A percentile compares a stretch with the other conserved stretches of the same genome.
These are phyloP conservation scores for Orestias chungarensis DNA, from an alignment of 2,797 vertebrate species.

Conservation along the genomic window DNA sequence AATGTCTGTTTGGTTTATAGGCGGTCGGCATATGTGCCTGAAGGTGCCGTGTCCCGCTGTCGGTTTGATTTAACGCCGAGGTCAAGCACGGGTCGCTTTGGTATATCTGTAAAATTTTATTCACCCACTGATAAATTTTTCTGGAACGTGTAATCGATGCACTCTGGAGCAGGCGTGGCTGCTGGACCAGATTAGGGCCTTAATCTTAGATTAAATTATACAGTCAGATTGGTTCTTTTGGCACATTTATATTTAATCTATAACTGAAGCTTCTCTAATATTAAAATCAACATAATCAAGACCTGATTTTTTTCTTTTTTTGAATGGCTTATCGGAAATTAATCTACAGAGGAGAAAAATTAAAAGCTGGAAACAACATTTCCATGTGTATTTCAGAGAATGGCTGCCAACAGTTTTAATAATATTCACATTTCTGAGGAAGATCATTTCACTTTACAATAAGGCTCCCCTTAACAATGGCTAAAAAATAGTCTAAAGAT, in stretches of 20 bases:
- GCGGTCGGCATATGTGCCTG: constrained; percentile 62
- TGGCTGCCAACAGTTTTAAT: too few relatives aligned
- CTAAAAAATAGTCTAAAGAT: too few relatives aligned
- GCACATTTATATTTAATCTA: constrained; percentile 18
- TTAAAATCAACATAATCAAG: neutral
- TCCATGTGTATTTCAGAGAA: too few relatives aligned
- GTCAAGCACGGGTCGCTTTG: constrained; percentile 60
- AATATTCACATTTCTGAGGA: too few relatives aligned
- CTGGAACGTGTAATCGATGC: constrained; percentile 63
- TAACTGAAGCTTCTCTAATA: too few relatives aligned
- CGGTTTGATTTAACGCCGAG: constrained; percentile 76
- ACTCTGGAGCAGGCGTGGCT: constrained; percentile 25
- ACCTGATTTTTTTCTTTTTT: neutral
- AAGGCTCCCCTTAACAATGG: too few relatives aligned
- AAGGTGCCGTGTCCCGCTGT: constrained; percentile 63
- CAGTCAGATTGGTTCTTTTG: constrained; percentile 13
- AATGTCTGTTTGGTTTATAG: constrained; percentile 82
- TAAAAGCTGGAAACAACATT: too few relatives aligned
- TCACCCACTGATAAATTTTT: constrained; percentile 73
- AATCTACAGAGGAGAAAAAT: too few relatives aligned
- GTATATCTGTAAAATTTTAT: constrained; percentile 77
- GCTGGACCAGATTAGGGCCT: constrained; percentile 18
- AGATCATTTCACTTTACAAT: too few relatives aligned
- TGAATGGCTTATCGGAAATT: too few relatives aligned
- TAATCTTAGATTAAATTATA: constrained; percentile 29